These are phyloP conservation scores for Thunnus maccoyii DNA, from an alignment of 2,113 vertebrate species.

Conservation along the genomic window DNA sequence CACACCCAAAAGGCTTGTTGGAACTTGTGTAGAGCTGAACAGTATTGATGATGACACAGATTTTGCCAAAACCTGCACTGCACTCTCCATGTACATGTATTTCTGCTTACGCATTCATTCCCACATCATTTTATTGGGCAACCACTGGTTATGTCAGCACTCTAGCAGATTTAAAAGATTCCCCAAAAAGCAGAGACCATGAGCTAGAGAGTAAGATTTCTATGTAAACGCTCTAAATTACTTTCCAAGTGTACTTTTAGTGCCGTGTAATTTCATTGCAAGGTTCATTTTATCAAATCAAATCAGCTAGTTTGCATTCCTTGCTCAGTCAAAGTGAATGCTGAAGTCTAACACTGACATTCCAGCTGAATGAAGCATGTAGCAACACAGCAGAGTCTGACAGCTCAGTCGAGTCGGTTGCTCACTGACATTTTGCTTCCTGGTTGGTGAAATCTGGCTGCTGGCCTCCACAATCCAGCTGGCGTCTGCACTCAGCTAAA, in stretches of 20 bases:
- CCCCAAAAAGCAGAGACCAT: background rate
- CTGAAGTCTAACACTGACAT: slow-evolving; percentile 16
- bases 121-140: background rate
- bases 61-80: background rate
- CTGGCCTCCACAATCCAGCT: no score
- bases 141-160: background rate
- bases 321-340: background rate
- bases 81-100: background rate
- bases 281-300: background rate
- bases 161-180: slow-evolving; percentile 18
- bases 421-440: background rate
- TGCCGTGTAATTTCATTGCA: background rate
- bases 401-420: rapidly evolving
- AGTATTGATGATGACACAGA: background rate
- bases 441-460: background rate
- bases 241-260: background rate
- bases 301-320: slow-evolving; percentile 16
- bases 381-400: background rate
- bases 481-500: background rate
- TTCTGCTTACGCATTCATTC: background rate
- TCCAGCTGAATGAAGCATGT: slow-evolving; percentile 41
- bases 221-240: background rate
- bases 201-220: background rate
- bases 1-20: slow-evolving; percentile 1
- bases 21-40: slow-evolving; percentile 6